Percentiles rank a stretch among this genome's conserved stretches.
These are phyloP conservation scores for Halesus radiatus DNA, from an alignment of 1,140 invertebrate species.

Conservation along the genomic window DNA sequence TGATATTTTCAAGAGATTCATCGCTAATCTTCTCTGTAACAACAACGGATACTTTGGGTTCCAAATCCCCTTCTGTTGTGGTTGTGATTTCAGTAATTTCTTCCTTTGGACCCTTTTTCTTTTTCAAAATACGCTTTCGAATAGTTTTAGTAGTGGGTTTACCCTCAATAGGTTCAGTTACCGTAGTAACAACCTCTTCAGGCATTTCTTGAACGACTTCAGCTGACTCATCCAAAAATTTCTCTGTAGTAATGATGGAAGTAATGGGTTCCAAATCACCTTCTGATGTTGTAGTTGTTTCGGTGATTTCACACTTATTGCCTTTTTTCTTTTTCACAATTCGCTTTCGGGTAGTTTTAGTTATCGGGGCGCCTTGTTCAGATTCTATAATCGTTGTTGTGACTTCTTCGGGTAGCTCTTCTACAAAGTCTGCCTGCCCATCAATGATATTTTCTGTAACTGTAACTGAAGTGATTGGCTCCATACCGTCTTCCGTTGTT, in stretches of 20 bases:
- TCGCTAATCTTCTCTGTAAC: background rate
- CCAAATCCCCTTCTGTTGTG: constrained; percentile 62
- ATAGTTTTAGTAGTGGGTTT: constrained; percentile 58
- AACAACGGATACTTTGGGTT: constrained; percentile 59
- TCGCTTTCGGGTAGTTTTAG: constrained; percentile 57
- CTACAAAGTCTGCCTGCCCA: background rate
- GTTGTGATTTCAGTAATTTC: constrained; percentile 63
- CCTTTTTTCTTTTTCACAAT: constrained; percentile 61
- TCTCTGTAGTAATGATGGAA: constrained; percentile 49
- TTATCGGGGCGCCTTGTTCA: constrained; percentile 62
- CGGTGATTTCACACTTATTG: constrained; percentile 60
- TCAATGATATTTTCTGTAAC: constrained; percentile 19
- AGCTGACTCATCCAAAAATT: background rate
- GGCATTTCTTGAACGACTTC: background rate
- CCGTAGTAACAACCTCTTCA: constrained; percentile 54
- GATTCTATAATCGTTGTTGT: constrained; percentile 58
- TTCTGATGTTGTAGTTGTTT: constrained; percentile 63
- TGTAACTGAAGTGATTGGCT: constrained; percentile 14
- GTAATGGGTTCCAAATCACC: constrained; percentile 60
- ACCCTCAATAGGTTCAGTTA: constrained; percentile 61
- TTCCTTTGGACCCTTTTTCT: constrained; percentile 59
- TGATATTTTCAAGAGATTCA: background rate
- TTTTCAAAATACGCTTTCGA: constrained; percentile 60
- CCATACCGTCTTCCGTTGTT: constrained; percentile 61
- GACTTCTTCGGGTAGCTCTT: constrained; percentile 36